phyloP scores from a whole-genome alignment of 2,113 vertebrate species.

The Embiotoca jacksoni region DNA sequence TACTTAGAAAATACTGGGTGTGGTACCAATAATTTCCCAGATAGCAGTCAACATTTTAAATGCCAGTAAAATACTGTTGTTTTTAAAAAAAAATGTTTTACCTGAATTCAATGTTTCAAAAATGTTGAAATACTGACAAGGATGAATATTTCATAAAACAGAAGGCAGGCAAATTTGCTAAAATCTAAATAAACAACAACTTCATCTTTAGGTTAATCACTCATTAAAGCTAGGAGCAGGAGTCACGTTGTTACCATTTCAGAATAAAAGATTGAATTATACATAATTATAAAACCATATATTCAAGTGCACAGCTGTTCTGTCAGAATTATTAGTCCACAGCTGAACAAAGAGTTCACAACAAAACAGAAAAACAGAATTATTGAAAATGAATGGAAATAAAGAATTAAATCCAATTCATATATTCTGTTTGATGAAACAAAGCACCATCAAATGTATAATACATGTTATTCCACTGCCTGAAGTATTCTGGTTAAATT shows the following conservation, averaged over 20 bases:
- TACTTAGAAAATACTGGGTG: neutral
- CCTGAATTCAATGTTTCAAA: neutral
- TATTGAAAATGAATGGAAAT: slow-evolving; percentile 36
- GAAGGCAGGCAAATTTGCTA: slow-evolving; percentile 6
- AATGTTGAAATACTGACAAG: neutral
- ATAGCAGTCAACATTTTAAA: neutral
- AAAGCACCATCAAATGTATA: slow-evolving; percentile 14
- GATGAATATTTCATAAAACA: slow-evolving; percentile 4
- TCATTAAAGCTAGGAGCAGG: slow-evolving; percentile 13
- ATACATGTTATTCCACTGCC: slow-evolving; percentile 31
- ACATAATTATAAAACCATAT: slow-evolving; percentile 21
- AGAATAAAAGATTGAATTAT: slow-evolving; percentile 18
- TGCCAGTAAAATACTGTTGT: neutral
- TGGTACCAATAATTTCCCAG: too few relatives aligned
- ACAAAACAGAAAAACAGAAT: slow-evolving; percentile 29
- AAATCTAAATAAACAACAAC: neutral
- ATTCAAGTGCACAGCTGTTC: slow-evolving; percentile 15
- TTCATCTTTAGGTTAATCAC: slow-evolving; percentile 10
- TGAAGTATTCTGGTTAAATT: neutral
- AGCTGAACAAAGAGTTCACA: neutral
- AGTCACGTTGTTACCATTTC: slow-evolving; percentile 21
- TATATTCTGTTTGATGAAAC: slow-evolving; percentile 49
- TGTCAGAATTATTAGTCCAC: slow-evolving; percentile 4
- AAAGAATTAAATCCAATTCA: slow-evolving; percentile 28
- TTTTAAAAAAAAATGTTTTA: neutral